Conservation (phyloP, 2,113 vertebrate genomes). For the Psephotus haematonotus region DNA sequence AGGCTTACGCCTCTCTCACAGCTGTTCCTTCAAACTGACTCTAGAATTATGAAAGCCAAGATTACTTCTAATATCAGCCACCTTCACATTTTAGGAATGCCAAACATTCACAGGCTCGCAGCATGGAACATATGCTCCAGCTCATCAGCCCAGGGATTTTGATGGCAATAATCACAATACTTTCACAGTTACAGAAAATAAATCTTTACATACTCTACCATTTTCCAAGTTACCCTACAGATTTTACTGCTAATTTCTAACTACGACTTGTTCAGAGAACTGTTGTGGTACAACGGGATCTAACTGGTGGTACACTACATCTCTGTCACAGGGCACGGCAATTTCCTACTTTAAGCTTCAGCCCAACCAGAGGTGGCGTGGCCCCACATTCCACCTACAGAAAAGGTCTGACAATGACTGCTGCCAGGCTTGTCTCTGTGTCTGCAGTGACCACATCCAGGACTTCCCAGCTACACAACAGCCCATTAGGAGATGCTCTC, state of each 20-base stretch:
- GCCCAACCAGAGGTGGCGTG: not conserved
- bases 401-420: not conserved
- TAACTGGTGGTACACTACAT: fast-evolving
- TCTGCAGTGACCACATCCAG: not conserved
- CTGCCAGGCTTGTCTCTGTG: not conserved
- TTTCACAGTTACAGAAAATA: constrained; percentile 35
- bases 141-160: constrained; percentile 41
- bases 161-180: constrained; percentile 54
- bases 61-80: constrained; percentile 50
- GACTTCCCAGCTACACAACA: not conserved
- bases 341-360: not conserved
- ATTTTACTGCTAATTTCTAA: not conserved
- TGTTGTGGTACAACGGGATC: not conserved
- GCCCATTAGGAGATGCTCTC: not conserved
- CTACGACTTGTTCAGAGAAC: not conserved
- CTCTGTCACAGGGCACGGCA: not conserved
- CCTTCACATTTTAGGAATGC: constrained; percentile 48
- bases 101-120: constrained; percentile 40
- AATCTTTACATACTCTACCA: not conserved
- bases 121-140: constrained; percentile 30
- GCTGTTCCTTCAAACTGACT: constrained; percentile 15
- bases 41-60: constrained; percentile 36
- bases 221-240: not conserved
- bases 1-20: not conserved
- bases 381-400: not conserved